Base-by-base conservation (phyloP, 2,888 invertebrate species). In the Endomychus coccineus region DNA sequence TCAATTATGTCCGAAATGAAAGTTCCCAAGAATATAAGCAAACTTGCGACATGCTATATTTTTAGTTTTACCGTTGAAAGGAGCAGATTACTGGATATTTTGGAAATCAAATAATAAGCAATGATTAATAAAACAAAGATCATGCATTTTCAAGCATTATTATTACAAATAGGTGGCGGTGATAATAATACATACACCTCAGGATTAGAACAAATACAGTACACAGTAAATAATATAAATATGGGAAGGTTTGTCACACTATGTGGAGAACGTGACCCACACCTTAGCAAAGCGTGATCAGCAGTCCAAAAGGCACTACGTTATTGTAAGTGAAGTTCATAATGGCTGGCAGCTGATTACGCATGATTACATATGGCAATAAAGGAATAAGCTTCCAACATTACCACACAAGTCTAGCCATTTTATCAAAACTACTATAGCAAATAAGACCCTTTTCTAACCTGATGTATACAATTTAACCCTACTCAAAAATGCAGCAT, bases 101-200 rank as follows among this genome's bases (percentile, higher is more conserved):
- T 45, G 53, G 53, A 59, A 54, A 55, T 58, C 52, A 58, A 65
- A 62, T 59, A 64, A 61, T 55, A 62, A 64, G 62, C 64, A 58
- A 63, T 64, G 63, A 67, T 68, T 75, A 75, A 75, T 75, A 72
- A 82, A 82, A 83, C 81, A 80, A 81, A 81, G 80, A 80, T 78
- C 83, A 83, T 83, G 82, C 82, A 82, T 78, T 75, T 77, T 74
- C 74, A 83, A 83, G 82, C 82, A 81, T 83, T 82, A 82, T 83
- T 83, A 82, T 83, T 83, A 82, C 75, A 75, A 75, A 75, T 75
- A 75, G n/a, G 80, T 81, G 80, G 80, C 78, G 67, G 66, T 67
- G 65, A 63, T 54, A 56, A 56, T 54, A 62, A 67, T 70, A 70
- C 69, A 71, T 69, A 70, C 69, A 70, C 69, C 66, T 65, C 66